A percentile compares a stretch with the other conserved stretches of the same genome.
These are phyloP conservation scores for Scophthalmus maximus DNA, from an alignment of 2,113 vertebrate genomes.

Conservation along the genomic window DNA sequence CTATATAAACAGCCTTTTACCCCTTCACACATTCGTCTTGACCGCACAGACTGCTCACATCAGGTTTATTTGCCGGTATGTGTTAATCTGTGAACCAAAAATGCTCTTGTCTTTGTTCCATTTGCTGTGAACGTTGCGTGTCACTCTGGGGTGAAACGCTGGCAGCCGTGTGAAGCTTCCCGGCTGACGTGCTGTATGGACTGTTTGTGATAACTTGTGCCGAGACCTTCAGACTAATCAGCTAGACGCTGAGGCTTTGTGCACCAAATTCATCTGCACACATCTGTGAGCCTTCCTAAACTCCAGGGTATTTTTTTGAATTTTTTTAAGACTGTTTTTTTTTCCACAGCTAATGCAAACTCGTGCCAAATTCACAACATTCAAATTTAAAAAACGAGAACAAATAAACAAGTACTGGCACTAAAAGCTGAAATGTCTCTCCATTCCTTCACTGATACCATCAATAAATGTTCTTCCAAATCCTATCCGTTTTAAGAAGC, in stretches of 20 bases:
- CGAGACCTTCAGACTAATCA: constrained; percentile 27
- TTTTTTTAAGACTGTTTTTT: constrained; percentile 11
- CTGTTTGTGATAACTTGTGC: constrained; percentile 8
- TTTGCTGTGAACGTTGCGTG: constrained; percentile 11
- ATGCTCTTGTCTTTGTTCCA: constrained; percentile 15
- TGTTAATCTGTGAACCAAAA: constrained; percentile 20
- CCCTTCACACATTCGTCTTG: neutral
- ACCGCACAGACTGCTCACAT: constrained; percentile 1
- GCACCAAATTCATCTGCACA: neutral
- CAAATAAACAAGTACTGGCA: neutral
- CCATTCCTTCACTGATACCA: constrained; percentile 7
- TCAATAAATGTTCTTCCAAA: constrained; percentile 20
- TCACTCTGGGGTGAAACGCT: constrained; percentile 13
- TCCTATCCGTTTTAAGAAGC: constrained; percentile 5
- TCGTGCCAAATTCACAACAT: constrained; percentile 2
- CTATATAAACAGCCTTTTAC: neutral
- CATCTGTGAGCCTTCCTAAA: constrained; percentile 9
- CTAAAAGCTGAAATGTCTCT: neutral
- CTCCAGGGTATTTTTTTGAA: constrained; percentile 30
- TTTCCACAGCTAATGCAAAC: neutral
- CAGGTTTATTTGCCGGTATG: neutral
- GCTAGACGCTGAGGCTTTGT: neutral
- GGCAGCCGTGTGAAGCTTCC: constrained; percentile 9
- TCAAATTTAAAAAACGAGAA: constrained; percentile 3
- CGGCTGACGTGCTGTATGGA: neutral